Base-by-base conservation (phyloP, 2,888 invertebrate species). In the Isotomurus palustris region DNA sequence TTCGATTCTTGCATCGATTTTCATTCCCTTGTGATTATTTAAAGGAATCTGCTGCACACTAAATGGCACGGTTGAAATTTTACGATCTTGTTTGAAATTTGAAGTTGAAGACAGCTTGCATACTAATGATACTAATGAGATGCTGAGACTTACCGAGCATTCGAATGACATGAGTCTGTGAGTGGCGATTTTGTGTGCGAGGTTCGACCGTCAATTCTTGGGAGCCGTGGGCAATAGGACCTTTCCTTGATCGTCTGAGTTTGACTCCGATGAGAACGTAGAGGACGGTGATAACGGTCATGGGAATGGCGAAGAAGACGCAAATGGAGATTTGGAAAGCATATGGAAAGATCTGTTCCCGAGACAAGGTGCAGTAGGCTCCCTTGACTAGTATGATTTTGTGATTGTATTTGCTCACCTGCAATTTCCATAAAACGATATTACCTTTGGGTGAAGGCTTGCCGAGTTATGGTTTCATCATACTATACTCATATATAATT, bases 221-320 rank as follows among this genome's bases (percentile, higher is more conserved):
- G 44, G 62, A 64, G 47, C 62, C 64, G 47, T 52, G 61, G 25
- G 48, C 56, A 5, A 50, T 29, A 27, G 58, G 54, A 36, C 66
- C 62, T 29, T 50, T 50, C 27, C 71, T 58, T 24, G 86, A 84
- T 47, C 83, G 81, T 53, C 84, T 80, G 65, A 88, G 76, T 73
- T 86, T 86, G 43, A 86, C 75, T 1, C 86, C 88, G 71, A 88
- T 87, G 66, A 87, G 77, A 53, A 86, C 81, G 73, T 92, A 92
- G 61, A 92, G 78, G 63, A 89, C 86, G 29, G 85, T 84, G 73
- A 92, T 90, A 60, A 91, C 79, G 29, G 87, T 86, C 89, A 92
- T 90, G 2, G 91, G 92, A 41, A 86, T 83, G 36, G 89, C 83
- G 74, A 92, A 92, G 76, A 91, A 90, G 71, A 91, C 77, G 73